Percentiles rank a stretch among this genome's conserved stretches.
phyloP scores from a whole-genome alignment of 2,797 vertebrate genomes.

The Microtus obscurus region DNA sequence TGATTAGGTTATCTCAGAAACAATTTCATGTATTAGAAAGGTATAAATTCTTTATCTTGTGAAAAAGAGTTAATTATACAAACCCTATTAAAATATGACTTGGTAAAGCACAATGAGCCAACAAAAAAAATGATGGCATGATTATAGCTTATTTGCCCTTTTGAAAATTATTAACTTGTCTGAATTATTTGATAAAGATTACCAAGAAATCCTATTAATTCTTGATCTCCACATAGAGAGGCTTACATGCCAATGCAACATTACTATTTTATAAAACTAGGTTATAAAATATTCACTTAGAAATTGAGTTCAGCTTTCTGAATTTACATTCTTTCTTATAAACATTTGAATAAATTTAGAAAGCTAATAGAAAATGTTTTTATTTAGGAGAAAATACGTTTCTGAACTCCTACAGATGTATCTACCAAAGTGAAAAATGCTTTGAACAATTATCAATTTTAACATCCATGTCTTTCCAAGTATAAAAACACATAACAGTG shows the following conservation, averaged over 20 bases:
- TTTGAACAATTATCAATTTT: constrained; percentile 60
- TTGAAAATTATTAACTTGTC: constrained; percentile 54
- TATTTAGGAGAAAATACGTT: constrained; percentile 21
- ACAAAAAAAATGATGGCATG: not conserved
- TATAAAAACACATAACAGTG: not conserved
- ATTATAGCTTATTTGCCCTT: constrained; percentile 10
- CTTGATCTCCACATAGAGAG: not conserved
- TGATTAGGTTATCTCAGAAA: constrained; percentile 15
- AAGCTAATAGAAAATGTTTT: constrained; percentile 44
- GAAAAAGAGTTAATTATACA: not conserved
- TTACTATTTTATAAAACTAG: constrained; percentile 40
- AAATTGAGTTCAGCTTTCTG: constrained; percentile 13
- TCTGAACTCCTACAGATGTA: not conserved
- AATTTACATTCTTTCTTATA: constrained; percentile 56
- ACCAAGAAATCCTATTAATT: constrained; percentile 24
- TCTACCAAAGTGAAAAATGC: constrained; percentile 37
- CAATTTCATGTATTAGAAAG: constrained; percentile 38
- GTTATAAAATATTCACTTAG: constrained; percentile 44
- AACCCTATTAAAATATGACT: constrained; percentile 51
- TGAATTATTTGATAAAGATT: constrained; percentile 37
- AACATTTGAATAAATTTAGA: constrained; percentile 59
- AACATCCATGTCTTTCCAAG: constrained; percentile 51
- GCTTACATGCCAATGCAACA: not conserved
- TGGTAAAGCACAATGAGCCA: not conserved
- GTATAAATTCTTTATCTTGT: not conserved